Conservation (phyloP, 2,797 vertebrate species). For the Tokudaia tokunoshimensis region DNA sequence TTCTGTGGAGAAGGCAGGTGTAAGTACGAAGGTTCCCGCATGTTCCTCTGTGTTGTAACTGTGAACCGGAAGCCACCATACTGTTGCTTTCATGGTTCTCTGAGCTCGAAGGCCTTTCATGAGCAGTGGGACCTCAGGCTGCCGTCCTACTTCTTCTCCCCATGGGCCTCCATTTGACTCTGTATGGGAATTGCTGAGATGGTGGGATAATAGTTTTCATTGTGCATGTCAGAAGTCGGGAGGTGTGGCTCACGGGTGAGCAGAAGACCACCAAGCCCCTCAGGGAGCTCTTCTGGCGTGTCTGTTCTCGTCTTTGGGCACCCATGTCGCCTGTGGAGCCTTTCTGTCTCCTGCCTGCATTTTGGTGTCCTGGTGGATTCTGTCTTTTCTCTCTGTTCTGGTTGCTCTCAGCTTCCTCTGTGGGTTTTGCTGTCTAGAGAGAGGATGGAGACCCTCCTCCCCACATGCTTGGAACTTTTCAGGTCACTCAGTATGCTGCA, state of each 20-base stretch:
- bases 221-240: not conserved
- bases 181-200: not conserved
- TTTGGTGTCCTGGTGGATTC: not conserved
- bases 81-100: not conserved
- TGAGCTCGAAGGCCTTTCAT: not conserved
- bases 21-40: not conserved
- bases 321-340: accelerated
- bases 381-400: not conserved
- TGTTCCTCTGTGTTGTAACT: not conserved
- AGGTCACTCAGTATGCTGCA: not conserved
- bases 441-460: not conserved
- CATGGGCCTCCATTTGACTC: not conserved
- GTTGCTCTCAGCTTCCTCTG: not conserved
- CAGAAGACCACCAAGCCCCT: not conserved
- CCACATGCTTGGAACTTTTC: not conserved
- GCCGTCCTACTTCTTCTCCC: not conserved
- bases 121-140: not conserved
- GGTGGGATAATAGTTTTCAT: not conserved
- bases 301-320: not conserved
- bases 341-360: not conserved
- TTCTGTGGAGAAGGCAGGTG: not conserved
- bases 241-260: not conserved
- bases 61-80: not conserved
- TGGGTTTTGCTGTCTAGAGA: not conserved
- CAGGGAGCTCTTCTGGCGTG: not conserved